Conservation (phyloP, 2,888 invertebrate species). For the Caenorhabditis drosophilae region DNA sequence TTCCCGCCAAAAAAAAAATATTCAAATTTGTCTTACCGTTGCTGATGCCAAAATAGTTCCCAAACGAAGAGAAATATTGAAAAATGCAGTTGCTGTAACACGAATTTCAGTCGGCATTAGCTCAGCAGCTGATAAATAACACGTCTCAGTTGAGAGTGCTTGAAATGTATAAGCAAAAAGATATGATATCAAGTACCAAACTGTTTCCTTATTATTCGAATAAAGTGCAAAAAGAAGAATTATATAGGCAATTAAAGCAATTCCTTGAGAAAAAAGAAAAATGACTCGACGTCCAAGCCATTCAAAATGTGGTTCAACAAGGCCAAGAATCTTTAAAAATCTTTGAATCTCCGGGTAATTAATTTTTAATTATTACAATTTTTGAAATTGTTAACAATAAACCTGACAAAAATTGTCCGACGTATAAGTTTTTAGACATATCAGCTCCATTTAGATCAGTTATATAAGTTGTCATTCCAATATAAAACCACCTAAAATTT, state of each 20-base stretch:
- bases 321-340: constrained; percentile 15
- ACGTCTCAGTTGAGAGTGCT: constrained; percentile 23
- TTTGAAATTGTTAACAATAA: constrained; percentile 25
- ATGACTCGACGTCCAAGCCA: constrained; percentile 26
- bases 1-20: background rate
- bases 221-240: constrained; percentile 15
- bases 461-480: constrained; percentile 30
- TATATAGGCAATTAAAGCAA: constrained; percentile 21
- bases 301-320: constrained; percentile 21
- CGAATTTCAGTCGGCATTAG: constrained; percentile 32
- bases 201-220: constrained; percentile 18
- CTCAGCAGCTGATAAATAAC: constrained; percentile 25
- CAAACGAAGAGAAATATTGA: constrained; percentile 19
- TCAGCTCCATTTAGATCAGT: constrained; percentile 33
- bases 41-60: constrained; percentile 25
- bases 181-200: constrained; percentile 24
- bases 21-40: constrained; percentile 8
- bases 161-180: constrained; percentile 25
- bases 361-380: constrained; percentile 8
- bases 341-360: background rate
- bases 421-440: constrained; percentile 31
- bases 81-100: constrained; percentile 22
- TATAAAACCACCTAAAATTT: constrained; percentile 38
- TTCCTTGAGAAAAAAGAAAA: constrained; percentile 14
- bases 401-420: constrained; percentile 36